These are phyloP conservation scores for Celastrina argiolus DNA, from an alignment of 2,888 invertebrate species.

Conservation along the genomic window DNA sequence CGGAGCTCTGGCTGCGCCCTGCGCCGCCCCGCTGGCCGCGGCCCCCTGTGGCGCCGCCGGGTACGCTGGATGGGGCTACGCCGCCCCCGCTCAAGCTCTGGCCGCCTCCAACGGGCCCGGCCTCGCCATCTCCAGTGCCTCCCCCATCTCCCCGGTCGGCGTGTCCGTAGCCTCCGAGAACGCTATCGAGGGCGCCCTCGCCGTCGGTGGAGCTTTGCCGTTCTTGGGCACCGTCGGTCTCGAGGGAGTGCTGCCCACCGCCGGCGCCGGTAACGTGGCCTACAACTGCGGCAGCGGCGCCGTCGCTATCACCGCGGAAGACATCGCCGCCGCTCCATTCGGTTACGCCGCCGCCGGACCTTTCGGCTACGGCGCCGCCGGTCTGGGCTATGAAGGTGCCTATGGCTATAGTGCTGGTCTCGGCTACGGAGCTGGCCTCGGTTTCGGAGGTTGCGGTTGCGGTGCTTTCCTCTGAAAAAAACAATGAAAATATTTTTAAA, in stretches of 20 bases:
- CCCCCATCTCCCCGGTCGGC: slow-evolving; percentile 35
- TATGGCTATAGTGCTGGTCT: slow-evolving; percentile 23
- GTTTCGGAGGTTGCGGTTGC: slow-evolving; percentile 29
- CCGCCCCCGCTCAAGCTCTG: slow-evolving; percentile 21
- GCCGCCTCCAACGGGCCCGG: slow-evolving; percentile 34
- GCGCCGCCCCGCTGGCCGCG: background rate
- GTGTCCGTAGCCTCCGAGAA: slow-evolving; percentile 43
- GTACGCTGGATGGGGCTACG: slow-evolving; percentile 6
- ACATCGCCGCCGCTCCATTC: slow-evolving; percentile 14
- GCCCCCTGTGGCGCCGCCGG: slow-evolving; percentile 21
- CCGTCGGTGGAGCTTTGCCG: slow-evolving; percentile 43
- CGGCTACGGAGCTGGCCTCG: slow-evolving; percentile 28
- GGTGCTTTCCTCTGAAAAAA: slow-evolving; percentile 20
- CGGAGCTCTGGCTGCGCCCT: slow-evolving; percentile 21
- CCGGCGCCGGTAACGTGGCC: slow-evolving; percentile 38
- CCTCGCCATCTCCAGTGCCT: slow-evolving; percentile 38
- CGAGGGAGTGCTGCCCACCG: slow-evolving; percentile 40
- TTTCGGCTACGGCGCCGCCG: slow-evolving; percentile 20
- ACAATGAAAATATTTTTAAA: background rate
- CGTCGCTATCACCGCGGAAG: slow-evolving; percentile 37
- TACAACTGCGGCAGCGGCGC: slow-evolving; percentile 40
- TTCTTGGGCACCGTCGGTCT: slow-evolving; percentile 44
- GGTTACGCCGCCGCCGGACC: slow-evolving; percentile 19
- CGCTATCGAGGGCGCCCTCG: slow-evolving; percentile 39
- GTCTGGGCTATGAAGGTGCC: background rate